Evolutionary conservation across 2,113 vertebrate genomes (phyloP), one percentile per base, ranked within the genome.

Genomic region (Upupa epops): DNA sequence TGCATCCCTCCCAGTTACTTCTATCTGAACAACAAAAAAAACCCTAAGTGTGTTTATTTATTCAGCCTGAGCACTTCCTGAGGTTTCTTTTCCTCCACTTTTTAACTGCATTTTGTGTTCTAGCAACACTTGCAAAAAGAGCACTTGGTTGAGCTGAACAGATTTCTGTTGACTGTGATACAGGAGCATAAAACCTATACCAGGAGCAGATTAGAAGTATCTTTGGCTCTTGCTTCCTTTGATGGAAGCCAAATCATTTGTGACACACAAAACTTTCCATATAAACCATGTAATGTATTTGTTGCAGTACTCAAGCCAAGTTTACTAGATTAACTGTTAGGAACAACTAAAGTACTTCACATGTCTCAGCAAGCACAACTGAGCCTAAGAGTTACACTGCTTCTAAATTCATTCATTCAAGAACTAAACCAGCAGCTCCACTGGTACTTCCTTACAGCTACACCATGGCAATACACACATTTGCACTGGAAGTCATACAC

Each of bases 191-290:
- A 19, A 36, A 90, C 8, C 34, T 83, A 6, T 42, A 80, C 68
- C 49, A 95, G 29, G 16, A 74, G 64, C 4, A 87, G 42, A 90
- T 64, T 49, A 54, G 51, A 72, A 86, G n/a, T 60, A 77, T 96
- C 88, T 95, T 95, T 88, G 92, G 92, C 70, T 90, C 86, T 49
- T 86, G 61, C 74, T 92, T 58, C 87, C 80, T 22, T 63, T 89
- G 90, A 1, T 68, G 89, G 71, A 94, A 96, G 54, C 56, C 45
- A 82, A 74, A 58, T n/a, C 78, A 78, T 52, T 46, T 78, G 72
- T 83, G 49, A 93, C 73, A 63, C 86, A 80, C 8, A 91, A 91
- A 91, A 68, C 34, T 46, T 64, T 73, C 64, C 70, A 71, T 8
- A 28, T 32, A 86, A 83, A 81, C 14, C 46, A 89, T 76, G 36